Percentiles rank a stretch among this genome's conserved stretches.
phyloP scores from a whole-genome alignment of 2,888 invertebrate genomes.

The Drosophila maculinotata region DNA sequence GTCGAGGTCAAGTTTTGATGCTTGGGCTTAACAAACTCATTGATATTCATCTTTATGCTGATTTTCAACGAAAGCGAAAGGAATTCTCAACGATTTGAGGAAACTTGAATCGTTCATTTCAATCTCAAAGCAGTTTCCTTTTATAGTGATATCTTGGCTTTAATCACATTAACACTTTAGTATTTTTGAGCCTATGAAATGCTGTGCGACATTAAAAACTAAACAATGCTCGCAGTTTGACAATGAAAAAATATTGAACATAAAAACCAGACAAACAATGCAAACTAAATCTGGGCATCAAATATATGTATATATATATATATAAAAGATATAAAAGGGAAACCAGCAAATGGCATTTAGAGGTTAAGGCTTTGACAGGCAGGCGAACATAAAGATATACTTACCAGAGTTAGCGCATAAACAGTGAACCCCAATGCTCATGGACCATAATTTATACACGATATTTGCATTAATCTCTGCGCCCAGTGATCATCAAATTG shows the following conservation, averaged over 20 bases:
- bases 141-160: constrained; percentile 28
- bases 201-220: constrained; percentile 8
- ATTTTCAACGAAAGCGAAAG: constrained; percentile 40
- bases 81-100: constrained; percentile 34
- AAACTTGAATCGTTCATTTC: constrained; percentile 31
- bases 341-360: constrained; percentile 28
- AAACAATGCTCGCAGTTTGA: constrained; percentile 38
- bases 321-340: constrained; percentile 14
- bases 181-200: constrained; percentile 16
- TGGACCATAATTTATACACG: constrained; percentile 70
- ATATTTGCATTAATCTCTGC: constrained; percentile 80
- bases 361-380: constrained; percentile 55
- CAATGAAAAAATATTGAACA: constrained; percentile 57
- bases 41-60: constrained; percentile 20
- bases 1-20: constrained; percentile 43
- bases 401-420: constrained; percentile 24
- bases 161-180: constrained; percentile 14
- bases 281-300: constrained; percentile 29
- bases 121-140: constrained; percentile 39
- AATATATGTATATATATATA: constrained; percentile 18
- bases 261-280: constrained; percentile 65
- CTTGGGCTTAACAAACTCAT: constrained; percentile 23
- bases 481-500: constrained; percentile 71
- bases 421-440: constrained; percentile 20
- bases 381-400: constrained; percentile 40